phyloP scores from a whole-genome alignment of 92 coral and sea anemone species.

The Umimayanthus kanabou region DNA sequence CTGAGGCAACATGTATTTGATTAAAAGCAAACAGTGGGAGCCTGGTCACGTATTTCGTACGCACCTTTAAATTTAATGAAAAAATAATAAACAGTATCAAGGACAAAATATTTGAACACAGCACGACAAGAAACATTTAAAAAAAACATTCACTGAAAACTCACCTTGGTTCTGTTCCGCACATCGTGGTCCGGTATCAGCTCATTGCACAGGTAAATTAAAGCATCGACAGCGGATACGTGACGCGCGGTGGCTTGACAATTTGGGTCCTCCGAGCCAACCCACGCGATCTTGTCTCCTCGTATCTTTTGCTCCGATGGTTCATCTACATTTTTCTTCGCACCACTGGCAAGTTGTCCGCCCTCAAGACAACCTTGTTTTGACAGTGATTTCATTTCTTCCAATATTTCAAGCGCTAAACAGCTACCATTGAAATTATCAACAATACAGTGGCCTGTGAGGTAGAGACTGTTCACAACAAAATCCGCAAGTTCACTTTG shows the following conservation, averaged over 20 bases:
- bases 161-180: constrained; percentile 34
- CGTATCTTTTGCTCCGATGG: constrained; percentile 26
- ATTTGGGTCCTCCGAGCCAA: constrained; percentile 13
- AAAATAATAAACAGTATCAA: not conserved
- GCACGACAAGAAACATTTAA: not conserved
- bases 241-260: constrained; percentile 29
- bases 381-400: constrained; percentile 32
- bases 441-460: constrained; percentile 40
- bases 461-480: constrained; percentile 37
- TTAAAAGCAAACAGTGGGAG: no score
- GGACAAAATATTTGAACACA: no score
- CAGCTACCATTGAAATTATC: constrained; percentile 39
- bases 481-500: constrained; percentile 41
- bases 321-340: constrained; percentile 7
- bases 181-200: constrained; percentile 41
- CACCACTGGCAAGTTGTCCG: constrained; percentile 33
- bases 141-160: not conserved
- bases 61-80: no score
- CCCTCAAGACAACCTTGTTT: constrained; percentile 11
- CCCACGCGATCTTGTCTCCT: constrained; percentile 41
- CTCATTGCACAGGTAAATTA: constrained; percentile 38
- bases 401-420: constrained; percentile 35
- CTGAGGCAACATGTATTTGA: no score
- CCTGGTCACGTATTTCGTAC: no score
- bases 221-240: constrained; percentile 27